Percentiles rank a stretch among this genome's conserved stretches.
Evolutionary conservation across 2,797 vertebrate species (phyloP).

Genomic region (Tenualosa thibaudeaui): DNA sequence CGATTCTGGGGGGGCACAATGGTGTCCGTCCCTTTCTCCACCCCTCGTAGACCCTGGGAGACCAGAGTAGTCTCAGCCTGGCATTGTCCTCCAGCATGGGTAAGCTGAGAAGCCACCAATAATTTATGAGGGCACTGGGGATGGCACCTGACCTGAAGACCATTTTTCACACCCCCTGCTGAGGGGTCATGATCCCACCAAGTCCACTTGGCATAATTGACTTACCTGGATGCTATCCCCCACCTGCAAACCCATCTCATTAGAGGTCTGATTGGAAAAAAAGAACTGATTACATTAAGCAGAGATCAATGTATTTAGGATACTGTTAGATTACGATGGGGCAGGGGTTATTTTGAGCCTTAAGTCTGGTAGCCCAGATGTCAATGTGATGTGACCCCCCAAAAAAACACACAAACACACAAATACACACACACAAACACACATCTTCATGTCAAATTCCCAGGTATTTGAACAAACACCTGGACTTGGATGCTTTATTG

Average conservation of each 20-base stretch:
- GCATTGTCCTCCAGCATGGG: slow-evolving; percentile 64
- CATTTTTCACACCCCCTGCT: slow-evolving; percentile 64
- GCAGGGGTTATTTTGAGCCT: background rate
- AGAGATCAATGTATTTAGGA: background rate
- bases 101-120: slow-evolving; percentile 79
- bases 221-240: slow-evolving; percentile 52
- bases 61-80: slow-evolving; percentile 51
- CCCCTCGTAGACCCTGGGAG: slow-evolving; percentile 58
- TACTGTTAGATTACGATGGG: background rate
- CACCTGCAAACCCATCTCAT: slow-evolving; percentile 51
- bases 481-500: slow-evolving; percentile 73
- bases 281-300: background rate
- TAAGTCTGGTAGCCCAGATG: background rate
- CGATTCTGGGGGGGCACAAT: slow-evolving; percentile 49
- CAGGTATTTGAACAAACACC: slow-evolving; percentile 70
- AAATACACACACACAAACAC: too few species aligned
- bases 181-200: slow-evolving; percentile 65
- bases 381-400: background rate
- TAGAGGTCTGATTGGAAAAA: background rate
- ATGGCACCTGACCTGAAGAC: slow-evolving; percentile 64
- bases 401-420: too few species aligned
- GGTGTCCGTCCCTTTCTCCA: slow-evolving; percentile 38
- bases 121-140: slow-evolving; percentile 72
- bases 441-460: slow-evolving; percentile 10
- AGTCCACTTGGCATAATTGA: slow-evolving; percentile 78